Evolutionary conservation across 2,888 invertebrate species (phyloP).

Genomic region (Parelbella ahira): DNA sequence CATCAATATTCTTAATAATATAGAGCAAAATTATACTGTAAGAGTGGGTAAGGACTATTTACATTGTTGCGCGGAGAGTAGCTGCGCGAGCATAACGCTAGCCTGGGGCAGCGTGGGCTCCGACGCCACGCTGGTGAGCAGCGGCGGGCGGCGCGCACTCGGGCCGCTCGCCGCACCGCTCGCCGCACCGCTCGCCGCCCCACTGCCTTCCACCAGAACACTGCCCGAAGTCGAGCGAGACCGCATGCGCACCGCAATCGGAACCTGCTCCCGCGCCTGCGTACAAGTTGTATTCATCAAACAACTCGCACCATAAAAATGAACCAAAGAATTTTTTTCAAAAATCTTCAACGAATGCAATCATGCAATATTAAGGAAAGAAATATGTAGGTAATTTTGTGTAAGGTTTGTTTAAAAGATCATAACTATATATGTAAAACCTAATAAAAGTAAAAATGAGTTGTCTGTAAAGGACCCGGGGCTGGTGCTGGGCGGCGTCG

Average conservation of each 20-base stretch:
- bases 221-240: constrained; percentile 64
- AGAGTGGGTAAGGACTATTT: too few relatives aligned
- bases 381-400: too few relatives aligned
- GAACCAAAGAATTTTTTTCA: too few relatives aligned
- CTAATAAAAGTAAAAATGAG: too few relatives aligned
- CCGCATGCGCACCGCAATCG: constrained; percentile 54
- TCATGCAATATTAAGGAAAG: too few relatives aligned
- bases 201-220: constrained; percentile 78
- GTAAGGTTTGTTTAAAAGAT: too few relatives aligned
- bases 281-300: constrained; percentile 7
- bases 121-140: constrained; percentile 86
- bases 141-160: constrained; percentile 65
- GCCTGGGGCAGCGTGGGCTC: constrained; percentile 86
- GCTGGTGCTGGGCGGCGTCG: constrained; percentile 64
- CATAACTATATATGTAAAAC: too few relatives aligned
- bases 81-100: constrained; percentile 90
- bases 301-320: too few relatives aligned
- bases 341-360: too few relatives aligned
- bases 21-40: too few relatives aligned
- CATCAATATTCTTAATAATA: too few relatives aligned
- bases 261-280: constrained; percentile 55
- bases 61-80: constrained; percentile 86
- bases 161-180: constrained; percentile 81
- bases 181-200: constrained; percentile 22
- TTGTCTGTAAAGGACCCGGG: too few relatives aligned